Conservation (phyloP, 2,888 invertebrate species). For the Germaria angustata region DNA sequence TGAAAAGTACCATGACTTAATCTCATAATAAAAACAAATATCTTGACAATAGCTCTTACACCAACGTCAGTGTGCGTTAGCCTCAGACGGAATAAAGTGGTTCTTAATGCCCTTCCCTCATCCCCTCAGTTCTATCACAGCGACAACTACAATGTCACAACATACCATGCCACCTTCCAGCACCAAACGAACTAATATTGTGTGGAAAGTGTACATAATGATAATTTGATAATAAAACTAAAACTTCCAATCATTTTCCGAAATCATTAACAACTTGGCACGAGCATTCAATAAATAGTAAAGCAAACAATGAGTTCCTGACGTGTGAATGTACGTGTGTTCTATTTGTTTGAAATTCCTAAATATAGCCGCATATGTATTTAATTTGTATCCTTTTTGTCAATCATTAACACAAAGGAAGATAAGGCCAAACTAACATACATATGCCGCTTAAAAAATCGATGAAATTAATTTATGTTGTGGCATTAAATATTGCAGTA, state of each 20-base stretch:
- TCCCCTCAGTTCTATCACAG: no score
- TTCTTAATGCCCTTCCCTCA: no score
- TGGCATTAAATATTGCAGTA: not conserved
- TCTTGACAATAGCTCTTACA: no score
- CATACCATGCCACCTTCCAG: not conserved
- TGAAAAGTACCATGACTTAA: no score
- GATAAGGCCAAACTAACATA: not conserved
- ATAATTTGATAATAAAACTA: not conserved
- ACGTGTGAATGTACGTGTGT: not conserved
- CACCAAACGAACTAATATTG: no score
- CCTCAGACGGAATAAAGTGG: no score
- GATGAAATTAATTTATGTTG: slow-evolving; percentile 18
- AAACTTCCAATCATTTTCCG: slow-evolving; percentile 22
- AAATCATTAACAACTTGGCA: slow-evolving; percentile 34
- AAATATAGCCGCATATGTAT: not conserved
- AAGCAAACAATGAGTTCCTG: not conserved
- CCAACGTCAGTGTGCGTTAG: no score
- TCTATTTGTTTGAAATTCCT: not conserved
- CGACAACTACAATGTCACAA: not conserved
- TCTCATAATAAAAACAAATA: no score
- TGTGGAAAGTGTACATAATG: no score
- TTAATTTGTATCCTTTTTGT: not conserved
- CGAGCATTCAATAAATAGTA: not conserved
- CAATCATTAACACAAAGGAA: slow-evolving; percentile 3
- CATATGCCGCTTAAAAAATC: not conserved